These are phyloP conservation scores for Haemorhous mexicanus DNA, from an alignment of 2,113 vertebrate genomes.

Conservation along the genomic window DNA sequence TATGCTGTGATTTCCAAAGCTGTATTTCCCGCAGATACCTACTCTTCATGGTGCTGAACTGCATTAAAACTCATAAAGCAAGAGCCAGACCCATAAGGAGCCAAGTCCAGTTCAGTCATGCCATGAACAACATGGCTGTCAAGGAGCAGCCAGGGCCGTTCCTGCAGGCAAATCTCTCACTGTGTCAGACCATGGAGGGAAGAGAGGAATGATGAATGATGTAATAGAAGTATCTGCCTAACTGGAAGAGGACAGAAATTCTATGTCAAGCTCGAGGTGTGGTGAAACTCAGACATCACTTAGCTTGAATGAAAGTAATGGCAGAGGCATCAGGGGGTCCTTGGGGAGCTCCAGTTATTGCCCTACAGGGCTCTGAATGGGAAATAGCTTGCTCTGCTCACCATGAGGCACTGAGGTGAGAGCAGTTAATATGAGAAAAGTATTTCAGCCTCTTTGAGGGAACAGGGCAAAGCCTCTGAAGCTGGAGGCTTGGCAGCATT, in stretches of 20 bases:
- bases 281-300: not conserved
- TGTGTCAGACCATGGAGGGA: fast-evolving
- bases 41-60: not conserved
- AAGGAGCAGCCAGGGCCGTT: not conserved
- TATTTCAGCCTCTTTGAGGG: not conserved
- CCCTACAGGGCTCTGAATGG: not conserved
- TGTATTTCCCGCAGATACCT: not conserved
- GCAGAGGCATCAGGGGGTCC: not conserved
- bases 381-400: not conserved
- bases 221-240: not conserved
- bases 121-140: fast-evolving
- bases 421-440: not conserved
- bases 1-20: not conserved
- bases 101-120: not conserved
- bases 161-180: not conserved
- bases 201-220: not conserved
- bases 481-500: not conserved
- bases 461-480: not conserved
- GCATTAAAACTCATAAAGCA: not conserved
- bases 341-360: not conserved
- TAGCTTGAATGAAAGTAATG: fast-evolving
- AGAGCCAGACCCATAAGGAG: not conserved
- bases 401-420: not conserved
- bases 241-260: not conserved
- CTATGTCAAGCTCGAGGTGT: not conserved